Conservation (phyloP, 2,113 vertebrate genomes). For the Dendrocopos noguchii region DNA sequence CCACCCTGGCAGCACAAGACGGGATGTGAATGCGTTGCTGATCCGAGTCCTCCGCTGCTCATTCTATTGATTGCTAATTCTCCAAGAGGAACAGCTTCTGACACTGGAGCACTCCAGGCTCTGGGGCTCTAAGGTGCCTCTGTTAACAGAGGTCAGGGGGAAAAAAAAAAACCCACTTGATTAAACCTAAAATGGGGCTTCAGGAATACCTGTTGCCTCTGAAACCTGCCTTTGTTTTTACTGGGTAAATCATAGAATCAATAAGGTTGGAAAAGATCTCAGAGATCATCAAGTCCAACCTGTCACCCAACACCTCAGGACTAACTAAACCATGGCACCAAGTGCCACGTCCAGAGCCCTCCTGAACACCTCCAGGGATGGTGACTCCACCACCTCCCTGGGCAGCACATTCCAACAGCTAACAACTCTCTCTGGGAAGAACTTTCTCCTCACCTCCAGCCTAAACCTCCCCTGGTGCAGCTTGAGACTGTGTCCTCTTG, state of each 20-base stretch:
- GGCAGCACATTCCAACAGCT: too few species aligned
- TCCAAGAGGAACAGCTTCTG: not conserved
- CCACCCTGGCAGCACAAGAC: accelerated
- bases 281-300: too few species aligned
- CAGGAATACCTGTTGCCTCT: not conserved
- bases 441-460: too few species aligned
- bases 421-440: too few species aligned
- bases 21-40: not conserved
- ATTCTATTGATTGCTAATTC: not conserved
- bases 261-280: too few species aligned
- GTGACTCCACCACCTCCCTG: too few species aligned
- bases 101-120: not conserved
- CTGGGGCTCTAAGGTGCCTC: not conserved
- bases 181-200: not conserved
- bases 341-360: too few species aligned
- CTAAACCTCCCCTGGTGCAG: too few species aligned
- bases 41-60: not conserved
- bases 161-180: accelerated
- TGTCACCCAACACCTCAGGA: too few species aligned
- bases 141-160: not conserved
- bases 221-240: not conserved
- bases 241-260: not conserved
- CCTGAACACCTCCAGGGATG: too few species aligned
- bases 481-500: too few species aligned
- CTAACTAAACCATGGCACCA: too few species aligned